Evolutionary conservation across 2,888 invertebrate genomes (phyloP).

Genomic region (Limnephilus rhombicus): DNA sequence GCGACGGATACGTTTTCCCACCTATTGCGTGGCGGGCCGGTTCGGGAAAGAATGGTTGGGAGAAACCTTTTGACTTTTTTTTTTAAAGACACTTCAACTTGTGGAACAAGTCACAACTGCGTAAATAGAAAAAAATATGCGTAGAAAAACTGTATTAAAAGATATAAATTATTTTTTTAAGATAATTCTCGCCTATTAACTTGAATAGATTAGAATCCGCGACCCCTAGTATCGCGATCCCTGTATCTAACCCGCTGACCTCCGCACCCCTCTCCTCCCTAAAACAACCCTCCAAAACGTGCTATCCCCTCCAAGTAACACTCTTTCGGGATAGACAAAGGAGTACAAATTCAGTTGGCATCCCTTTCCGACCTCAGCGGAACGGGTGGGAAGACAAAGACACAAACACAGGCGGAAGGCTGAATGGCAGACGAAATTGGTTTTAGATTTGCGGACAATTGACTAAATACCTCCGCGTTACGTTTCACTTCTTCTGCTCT

Average conservation of each 20-base stretch:
- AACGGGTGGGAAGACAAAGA: conserved; percentile 5
- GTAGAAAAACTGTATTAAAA: too few species aligned
- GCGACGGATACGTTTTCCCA: too few species aligned
- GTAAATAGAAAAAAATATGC: background rate
- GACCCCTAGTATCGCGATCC: conserved; percentile 2
- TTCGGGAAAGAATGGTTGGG: too few species aligned
- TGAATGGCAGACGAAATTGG: conserved; percentile 52
- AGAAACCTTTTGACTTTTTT: too few species aligned
- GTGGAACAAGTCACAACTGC: background rate
- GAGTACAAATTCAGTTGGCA: conserved; percentile 27
- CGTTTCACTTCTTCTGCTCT: conserved; percentile 39
- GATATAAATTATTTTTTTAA: background rate
- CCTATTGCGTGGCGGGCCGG: too few species aligned
- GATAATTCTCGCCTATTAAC: background rate
- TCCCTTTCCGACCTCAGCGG: conserved; percentile 16
- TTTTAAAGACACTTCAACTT: background rate
- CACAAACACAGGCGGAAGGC: background rate
- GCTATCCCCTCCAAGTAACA: conserved; percentile 28
- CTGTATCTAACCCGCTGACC: conserved; percentile 38
- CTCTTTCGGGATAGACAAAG: conserved; percentile 42
- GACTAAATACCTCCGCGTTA: conserved; percentile 45
- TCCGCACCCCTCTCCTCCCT: conserved; percentile 31
- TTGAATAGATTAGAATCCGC: background rate
- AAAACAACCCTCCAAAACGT: conserved; percentile 10
- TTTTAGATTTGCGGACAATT: conserved; percentile 59